Evolutionary conservation across 2,113 vertebrate genomes (phyloP), one percentile per base, ranked within the genome.

Genomic region (Hiodon tergisus): DNA sequence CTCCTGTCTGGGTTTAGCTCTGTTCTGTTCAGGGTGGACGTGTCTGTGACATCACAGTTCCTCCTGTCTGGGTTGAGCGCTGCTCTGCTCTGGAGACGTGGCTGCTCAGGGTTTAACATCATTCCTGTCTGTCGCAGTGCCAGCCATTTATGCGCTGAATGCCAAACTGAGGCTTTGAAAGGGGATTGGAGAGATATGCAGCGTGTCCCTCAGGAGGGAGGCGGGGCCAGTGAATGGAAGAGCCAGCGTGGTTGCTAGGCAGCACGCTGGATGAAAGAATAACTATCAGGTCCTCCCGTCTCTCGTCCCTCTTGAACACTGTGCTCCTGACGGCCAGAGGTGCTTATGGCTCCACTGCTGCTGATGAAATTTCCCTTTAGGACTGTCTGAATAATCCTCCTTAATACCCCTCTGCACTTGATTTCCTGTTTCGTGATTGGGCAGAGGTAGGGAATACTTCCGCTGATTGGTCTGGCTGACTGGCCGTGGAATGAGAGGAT

Each of bases 381-480:
- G 71, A 71, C 84, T 82, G 78, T 84, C 82, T 84, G 83, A 89
- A 86, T 90, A 90, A 91, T 92, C 90, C 80, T 80, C 79, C 74
- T 84, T 90, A 88, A 90, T 91, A 84, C 90, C 88, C 78, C 73
- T 86, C 86, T 76, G 90, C 81, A 68, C 72, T 81, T 80, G 84
- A 86, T 87, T 85, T 79, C 70, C 84, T 13, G 54, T 87, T 87
- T 88, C 83, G 81, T 83, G 82, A 88, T 83, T 89, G 91, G 90
- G 86, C 77, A 48, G 78, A 51, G 47, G 17, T 4, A 63, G 73
- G 78, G 76, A 66, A 72, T 73, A 58, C 51, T 79, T 73, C 83
- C 76, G 81, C 79, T 83, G 88, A 89, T 90, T 89, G 90, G 89
- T 81, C 77, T 78, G 76, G 76, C 78, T 81, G 69, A 76, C 75